These are phyloP conservation scores for Plagodis pulveraria DNA, from an alignment of 2,888 invertebrate genomes.

Conservation along the genomic window DNA sequence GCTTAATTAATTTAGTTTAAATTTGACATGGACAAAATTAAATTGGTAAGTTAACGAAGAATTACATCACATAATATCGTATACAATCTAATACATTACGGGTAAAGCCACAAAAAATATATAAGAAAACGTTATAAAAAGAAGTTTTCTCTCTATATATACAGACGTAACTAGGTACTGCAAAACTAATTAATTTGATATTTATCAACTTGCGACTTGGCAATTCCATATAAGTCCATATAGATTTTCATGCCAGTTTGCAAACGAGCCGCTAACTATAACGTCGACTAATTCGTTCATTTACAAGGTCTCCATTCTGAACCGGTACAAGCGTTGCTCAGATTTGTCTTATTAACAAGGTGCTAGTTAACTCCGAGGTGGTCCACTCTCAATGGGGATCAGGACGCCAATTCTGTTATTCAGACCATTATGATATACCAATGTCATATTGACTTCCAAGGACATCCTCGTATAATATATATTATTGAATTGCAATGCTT, in stretches of 20 bases:
- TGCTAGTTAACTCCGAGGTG: conserved; percentile 18
- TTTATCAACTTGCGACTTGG: background rate
- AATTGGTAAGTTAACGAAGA: too few species aligned
- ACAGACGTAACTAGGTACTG: background rate
- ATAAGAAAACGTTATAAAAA: too few species aligned
- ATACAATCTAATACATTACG: too few species aligned
- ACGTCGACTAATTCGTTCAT: conserved; percentile 45
- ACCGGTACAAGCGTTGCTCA: conserved; percentile 33
- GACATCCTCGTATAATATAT: background rate
- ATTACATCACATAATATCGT: too few species aligned
- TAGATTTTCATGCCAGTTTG: conserved; percentile 37
- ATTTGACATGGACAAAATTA: too few species aligned
- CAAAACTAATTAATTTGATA: background rate
- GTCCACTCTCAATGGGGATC: background rate
- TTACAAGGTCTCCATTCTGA: conserved; percentile 38
- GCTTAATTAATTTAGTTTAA: too few species aligned
- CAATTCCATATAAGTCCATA: conserved; percentile 1
- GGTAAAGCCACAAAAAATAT: too few species aligned
- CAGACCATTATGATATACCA: background rate
- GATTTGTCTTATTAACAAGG: conserved; percentile 47
- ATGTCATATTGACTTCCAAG: background rate
- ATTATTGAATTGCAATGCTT: background rate
- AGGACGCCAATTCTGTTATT: background rate
- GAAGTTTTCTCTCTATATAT: too few species aligned
- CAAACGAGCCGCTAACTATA: conserved; percentile 43